Evolutionary conservation across 2,888 invertebrate species (phyloP).

Genomic region (Desoria tigrina): DNA sequence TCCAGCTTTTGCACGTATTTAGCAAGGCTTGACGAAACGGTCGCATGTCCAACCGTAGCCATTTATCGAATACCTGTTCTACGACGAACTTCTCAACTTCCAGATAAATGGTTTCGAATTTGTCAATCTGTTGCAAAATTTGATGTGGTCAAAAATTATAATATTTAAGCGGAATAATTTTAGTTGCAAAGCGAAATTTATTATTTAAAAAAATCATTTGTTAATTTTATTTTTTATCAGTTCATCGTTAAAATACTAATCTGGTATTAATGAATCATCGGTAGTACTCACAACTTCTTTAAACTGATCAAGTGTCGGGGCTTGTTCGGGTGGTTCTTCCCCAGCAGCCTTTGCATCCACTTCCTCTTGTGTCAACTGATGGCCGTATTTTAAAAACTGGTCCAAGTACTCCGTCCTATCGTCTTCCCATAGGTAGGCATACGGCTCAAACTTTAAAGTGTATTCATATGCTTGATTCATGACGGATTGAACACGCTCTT

Average conservation of each 20-base stretch:
- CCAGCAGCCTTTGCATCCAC: constrained; percentile 71
- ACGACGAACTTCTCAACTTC: constrained; percentile 85
- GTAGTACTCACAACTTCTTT: constrained; percentile 73
- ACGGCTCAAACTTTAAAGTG: constrained; percentile 62
- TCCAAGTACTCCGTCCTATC: constrained; percentile 83
- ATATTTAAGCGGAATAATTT: too few relatives aligned
- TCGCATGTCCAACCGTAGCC: constrained; percentile 87
- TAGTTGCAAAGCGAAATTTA: too few relatives aligned
- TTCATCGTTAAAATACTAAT: too few relatives aligned
- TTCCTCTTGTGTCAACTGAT: constrained; percentile 78
- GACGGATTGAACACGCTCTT: constrained; percentile 61
- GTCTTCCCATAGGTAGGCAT: constrained; percentile 85
- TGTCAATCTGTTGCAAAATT: constrained; percentile 78
- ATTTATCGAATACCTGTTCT: constrained; percentile 79
- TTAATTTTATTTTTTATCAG: too few relatives aligned
- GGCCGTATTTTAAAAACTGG: constrained; percentile 84
- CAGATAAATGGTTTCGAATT: constrained; percentile 81
- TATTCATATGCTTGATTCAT: constrained; percentile 58
- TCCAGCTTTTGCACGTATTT: constrained; percentile 90
- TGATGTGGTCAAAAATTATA: too few relatives aligned
- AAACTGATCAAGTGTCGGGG: constrained; percentile 87
- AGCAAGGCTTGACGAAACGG: constrained; percentile 88
- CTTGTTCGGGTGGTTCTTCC: constrained; percentile 69
- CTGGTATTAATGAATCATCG: too few relatives aligned
- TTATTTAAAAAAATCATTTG: too few relatives aligned